Percentiles rank a stretch among this genome's conserved stretches.
Evolutionary conservation across 1,140 invertebrate genomes (phyloP).

Genomic region (Drosophila rufa): DNA sequence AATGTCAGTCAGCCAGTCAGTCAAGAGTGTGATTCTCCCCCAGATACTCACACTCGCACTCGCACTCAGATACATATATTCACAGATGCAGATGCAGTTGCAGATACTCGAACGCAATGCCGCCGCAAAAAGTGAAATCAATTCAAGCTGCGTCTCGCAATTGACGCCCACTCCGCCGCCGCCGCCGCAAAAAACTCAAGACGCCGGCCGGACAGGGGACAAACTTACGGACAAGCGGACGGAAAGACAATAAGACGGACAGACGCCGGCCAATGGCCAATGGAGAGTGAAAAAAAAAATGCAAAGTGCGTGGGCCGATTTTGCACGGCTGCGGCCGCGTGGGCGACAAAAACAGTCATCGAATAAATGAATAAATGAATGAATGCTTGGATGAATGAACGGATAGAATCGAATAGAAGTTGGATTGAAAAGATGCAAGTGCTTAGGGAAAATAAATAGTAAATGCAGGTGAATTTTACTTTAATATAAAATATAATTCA

Average conservation of each 20-base stretch:
- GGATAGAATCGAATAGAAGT: constrained; percentile 1
- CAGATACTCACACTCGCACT: constrained; percentile 3
- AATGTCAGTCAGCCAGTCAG: constrained; percentile 70
- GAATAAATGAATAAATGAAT: constrained; percentile 30
- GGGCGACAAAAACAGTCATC: constrained; percentile 35
- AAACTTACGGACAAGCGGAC: constrained; percentile 16
- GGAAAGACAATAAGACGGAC: background rate
- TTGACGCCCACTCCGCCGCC: constrained; percentile 54
- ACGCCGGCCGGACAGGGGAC: constrained; percentile 18
- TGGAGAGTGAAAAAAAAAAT: constrained; percentile 8
- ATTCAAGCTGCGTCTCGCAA: constrained; percentile 69
- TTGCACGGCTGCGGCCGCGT: constrained; percentile 32
- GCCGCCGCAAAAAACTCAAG: constrained; percentile 22
- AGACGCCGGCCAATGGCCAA: constrained; percentile 22
- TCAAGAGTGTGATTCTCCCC: constrained; percentile 50
- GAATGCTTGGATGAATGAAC: constrained; percentile 3
- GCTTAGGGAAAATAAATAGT: background rate
- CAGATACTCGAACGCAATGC: constrained; percentile 40
- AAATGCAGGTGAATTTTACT: background rate
- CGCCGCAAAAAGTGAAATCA: constrained; percentile 71
- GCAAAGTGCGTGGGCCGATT: constrained; percentile 31
- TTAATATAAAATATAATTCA: no score
- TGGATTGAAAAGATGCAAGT: constrained; percentile 9
- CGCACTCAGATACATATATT: constrained; percentile 11
- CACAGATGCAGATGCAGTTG: constrained; percentile 34